Percentiles rank a stretch among this genome's conserved stretches.
Evolutionary conservation across 2,888 invertebrate species (phyloP).

Genomic region (Metopia argyrocephala): DNA sequence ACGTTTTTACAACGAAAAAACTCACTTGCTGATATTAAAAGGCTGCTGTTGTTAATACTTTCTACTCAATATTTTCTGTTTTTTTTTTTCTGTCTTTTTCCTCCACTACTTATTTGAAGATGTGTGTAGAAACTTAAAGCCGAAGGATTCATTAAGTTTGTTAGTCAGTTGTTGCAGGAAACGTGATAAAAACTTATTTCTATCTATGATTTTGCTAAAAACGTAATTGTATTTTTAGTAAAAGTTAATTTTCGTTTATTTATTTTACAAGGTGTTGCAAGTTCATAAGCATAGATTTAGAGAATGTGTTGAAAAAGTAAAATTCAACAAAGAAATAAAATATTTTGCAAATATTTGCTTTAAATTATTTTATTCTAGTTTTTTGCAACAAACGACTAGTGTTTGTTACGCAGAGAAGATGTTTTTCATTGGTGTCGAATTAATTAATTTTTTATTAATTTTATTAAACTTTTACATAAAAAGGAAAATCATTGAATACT

Average conservation of each 20-base stretch:
- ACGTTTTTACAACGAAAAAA: conserved; percentile 43
- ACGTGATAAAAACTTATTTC: conserved; percentile 64
- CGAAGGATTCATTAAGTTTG: conserved; percentile 67
- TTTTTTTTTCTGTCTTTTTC: not conserved
- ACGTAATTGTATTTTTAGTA: conserved; percentile 50
- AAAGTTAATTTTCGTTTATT: conserved; percentile 43
- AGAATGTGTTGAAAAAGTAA: too few relatives aligned
- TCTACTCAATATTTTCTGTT: conserved; percentile 20
- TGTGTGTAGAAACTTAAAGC: conserved; percentile 54
- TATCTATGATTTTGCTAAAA: conserved; percentile 27
- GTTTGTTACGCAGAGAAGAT: too few relatives aligned
- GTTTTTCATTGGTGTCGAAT: too few relatives aligned
- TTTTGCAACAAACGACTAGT: too few relatives aligned
- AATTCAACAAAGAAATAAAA: too few relatives aligned
- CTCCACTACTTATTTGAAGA: not conserved
- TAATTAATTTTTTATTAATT: too few relatives aligned
- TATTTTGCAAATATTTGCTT: too few relatives aligned
- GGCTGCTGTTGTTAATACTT: conserved; percentile 31
- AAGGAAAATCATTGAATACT: too few relatives aligned
- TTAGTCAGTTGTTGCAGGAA: conserved; percentile 65
- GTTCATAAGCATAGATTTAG: too few relatives aligned
- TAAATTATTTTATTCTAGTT: too few relatives aligned
- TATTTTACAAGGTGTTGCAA: not conserved
- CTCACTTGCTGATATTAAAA: conserved; percentile 29
- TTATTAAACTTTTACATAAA: too few relatives aligned